Evolutionary conservation across 2,797 vertebrate genomes (phyloP).

Genomic region (Crocidura indochinensis): DNA sequence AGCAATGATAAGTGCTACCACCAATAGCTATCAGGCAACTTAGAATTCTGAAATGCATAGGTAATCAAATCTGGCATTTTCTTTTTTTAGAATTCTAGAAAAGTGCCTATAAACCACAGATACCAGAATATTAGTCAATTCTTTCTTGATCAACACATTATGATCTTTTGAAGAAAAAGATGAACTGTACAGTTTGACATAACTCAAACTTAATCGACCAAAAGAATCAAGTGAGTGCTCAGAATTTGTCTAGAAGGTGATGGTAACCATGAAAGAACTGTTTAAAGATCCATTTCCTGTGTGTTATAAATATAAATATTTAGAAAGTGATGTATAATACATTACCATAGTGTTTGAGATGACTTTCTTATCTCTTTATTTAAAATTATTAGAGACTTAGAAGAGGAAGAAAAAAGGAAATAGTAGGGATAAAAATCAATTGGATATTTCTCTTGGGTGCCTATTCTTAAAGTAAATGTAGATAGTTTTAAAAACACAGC

Average conservation of each 20-base stretch:
- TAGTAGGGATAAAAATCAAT: not conserved
- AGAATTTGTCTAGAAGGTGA: not conserved
- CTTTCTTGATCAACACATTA: constrained; percentile 55
- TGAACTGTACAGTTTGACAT: not conserved
- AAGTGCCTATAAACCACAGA: not conserved
- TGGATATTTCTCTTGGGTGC: constrained; percentile 4
- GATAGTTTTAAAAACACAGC: not conserved
- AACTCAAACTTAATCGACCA: constrained; percentile 25
- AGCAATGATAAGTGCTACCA: not conserved
- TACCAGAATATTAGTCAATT: constrained; percentile 28
- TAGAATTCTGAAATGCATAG: not conserved
- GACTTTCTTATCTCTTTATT: constrained; percentile 43
- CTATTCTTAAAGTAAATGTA: constrained; percentile 54
- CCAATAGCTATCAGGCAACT: not conserved
- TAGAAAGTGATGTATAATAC: not conserved
- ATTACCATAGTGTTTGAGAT: not conserved
- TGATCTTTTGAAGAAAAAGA: constrained; percentile 24
- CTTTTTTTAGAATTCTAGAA: constrained; percentile 45
- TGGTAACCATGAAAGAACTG: not conserved
- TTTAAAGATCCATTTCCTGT: not conserved
- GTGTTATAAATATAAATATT: not conserved
- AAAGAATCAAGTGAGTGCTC: not conserved
- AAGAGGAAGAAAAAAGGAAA: not conserved
- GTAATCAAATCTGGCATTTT: constrained; percentile 43
- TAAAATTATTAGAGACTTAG: constrained; percentile 43